Percentiles rank a stretch among this genome's conserved stretches.
Conservation (phyloP, 2,888 invertebrate species). For the Conomelus anceps region DNA sequence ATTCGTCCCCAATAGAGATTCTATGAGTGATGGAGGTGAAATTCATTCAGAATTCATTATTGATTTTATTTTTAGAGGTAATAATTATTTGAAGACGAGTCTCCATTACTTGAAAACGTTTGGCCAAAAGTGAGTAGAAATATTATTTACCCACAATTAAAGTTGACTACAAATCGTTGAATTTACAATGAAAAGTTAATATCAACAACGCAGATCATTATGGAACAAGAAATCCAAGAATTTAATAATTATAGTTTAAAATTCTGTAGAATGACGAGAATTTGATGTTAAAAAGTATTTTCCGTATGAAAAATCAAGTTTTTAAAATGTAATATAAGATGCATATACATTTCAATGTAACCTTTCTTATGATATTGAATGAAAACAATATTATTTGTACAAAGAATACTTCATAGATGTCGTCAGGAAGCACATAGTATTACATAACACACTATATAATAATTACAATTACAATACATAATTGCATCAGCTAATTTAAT, state of each 20-base stretch:
- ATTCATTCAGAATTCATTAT: background rate
- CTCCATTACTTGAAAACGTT: no score
- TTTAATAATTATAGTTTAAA: background rate
- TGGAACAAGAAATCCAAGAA: no score
- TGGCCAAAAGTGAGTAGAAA: no score
- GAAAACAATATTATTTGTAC: background rate
- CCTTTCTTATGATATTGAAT: background rate
- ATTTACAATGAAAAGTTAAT: no score
- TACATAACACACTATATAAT: background rate
- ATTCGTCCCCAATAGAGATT: background rate
- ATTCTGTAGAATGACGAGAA: background rate
- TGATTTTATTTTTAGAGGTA: background rate
- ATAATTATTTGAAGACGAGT: no score
- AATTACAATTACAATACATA: background rate
- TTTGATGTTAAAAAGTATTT: background rate
- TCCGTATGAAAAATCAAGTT: background rate
- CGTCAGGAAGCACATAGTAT: background rate
- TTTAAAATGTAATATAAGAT: background rate
- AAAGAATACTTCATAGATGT: background rate
- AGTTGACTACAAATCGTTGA: no score
- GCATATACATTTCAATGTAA: no score
- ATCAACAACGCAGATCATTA: no score
- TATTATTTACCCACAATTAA: no score
- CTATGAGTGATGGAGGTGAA: background rate
- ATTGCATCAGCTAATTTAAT: background rate